A percentile compares a stretch with the other conserved stretches of the same genome.
phyloP scores from a whole-genome alignment of 2,888 invertebrate genomes.

The Scotopteryx bipunctaria region DNA sequence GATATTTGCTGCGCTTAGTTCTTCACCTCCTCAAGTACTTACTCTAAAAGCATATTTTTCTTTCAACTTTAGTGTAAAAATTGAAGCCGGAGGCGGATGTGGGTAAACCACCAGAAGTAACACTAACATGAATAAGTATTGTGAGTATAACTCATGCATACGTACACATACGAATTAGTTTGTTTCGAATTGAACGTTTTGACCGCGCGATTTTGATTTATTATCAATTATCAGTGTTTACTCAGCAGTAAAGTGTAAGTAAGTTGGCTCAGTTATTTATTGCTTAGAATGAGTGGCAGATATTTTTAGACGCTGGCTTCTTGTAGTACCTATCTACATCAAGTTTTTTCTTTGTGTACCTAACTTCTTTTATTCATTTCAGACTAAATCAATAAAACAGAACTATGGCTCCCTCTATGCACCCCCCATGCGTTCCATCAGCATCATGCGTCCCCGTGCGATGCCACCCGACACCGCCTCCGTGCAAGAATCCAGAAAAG shows the following conservation, averaged over 20 bases:
- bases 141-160: constrained; percentile 60
- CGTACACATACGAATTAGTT: constrained; percentile 15
- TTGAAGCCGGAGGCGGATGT: constrained; percentile 57
- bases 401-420: constrained; percentile 62
- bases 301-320: constrained; percentile 55
- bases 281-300: constrained; percentile 56
- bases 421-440: constrained; percentile 71
- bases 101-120: constrained; percentile 53
- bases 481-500: constrained; percentile 64
- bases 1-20: constrained; percentile 36
- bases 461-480: constrained; percentile 69
- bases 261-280: constrained; percentile 39
- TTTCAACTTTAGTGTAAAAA: constrained; percentile 66
- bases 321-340: too few relatives aligned
- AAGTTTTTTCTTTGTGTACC: too few relatives aligned
- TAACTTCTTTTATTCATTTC: constrained; percentile 35
- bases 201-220: constrained; percentile 16
- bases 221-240: constrained; percentile 25
- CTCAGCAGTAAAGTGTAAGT: constrained; percentile 38
- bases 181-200: constrained; percentile 1
- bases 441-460: constrained; percentile 65
- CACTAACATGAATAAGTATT: constrained; percentile 63
- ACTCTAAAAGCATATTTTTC: constrained; percentile 52
- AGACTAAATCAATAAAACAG: constrained; percentile 44
- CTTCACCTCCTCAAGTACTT: constrained; percentile 39